These are phyloP conservation scores for Colostygia pectinataria DNA, from an alignment of 2,888 invertebrate species.

Conservation along the genomic window DNA sequence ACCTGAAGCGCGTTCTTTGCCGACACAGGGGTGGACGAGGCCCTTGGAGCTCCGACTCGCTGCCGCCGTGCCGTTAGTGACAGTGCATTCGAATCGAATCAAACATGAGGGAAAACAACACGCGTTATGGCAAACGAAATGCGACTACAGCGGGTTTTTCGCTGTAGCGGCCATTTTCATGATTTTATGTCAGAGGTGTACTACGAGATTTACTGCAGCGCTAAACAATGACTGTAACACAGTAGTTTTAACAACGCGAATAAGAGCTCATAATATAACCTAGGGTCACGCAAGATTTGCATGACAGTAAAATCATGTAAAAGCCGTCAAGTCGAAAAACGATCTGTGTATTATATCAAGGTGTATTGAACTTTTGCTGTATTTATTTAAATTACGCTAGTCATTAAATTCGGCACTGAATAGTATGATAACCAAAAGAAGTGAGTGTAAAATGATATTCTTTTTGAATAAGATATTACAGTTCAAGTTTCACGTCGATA, in stretches of 20 bases:
- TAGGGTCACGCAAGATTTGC: background rate
- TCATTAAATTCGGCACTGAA: background rate
- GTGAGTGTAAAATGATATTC: constrained; percentile 4
- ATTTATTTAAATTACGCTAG: background rate
- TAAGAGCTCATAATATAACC: too few relatives aligned
- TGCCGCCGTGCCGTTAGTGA: constrained; percentile 75
- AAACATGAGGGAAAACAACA: constrained; percentile 77
- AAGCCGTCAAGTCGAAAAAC: background rate
- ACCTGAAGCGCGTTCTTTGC: constrained; percentile 86
- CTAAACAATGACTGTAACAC: too few relatives aligned
- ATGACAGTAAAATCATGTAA: constrained; percentile 5
- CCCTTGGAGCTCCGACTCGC: constrained; percentile 80
- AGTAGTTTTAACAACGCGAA: too few relatives aligned
- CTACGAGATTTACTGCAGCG: too few relatives aligned
- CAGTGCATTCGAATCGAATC: constrained; percentile 75
- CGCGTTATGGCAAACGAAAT: constrained; percentile 70
- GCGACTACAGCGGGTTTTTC: constrained; percentile 35
- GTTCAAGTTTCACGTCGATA: constrained; percentile 22
- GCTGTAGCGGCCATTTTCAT: background rate
- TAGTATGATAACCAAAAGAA: too few relatives aligned
- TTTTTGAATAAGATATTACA: constrained; percentile 1
- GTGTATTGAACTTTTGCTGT: background rate
- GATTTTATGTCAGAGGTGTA: too few relatives aligned
- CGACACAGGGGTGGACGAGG: constrained; percentile 82
- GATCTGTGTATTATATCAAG: constrained; percentile 8